A percentile compares a stretch with the other conserved stretches of the same genome.
These are phyloP conservation scores for Lordiphosa fenestrarum DNA, from an alignment of 2,888 invertebrate genomes.

Conservation along the genomic window DNA sequence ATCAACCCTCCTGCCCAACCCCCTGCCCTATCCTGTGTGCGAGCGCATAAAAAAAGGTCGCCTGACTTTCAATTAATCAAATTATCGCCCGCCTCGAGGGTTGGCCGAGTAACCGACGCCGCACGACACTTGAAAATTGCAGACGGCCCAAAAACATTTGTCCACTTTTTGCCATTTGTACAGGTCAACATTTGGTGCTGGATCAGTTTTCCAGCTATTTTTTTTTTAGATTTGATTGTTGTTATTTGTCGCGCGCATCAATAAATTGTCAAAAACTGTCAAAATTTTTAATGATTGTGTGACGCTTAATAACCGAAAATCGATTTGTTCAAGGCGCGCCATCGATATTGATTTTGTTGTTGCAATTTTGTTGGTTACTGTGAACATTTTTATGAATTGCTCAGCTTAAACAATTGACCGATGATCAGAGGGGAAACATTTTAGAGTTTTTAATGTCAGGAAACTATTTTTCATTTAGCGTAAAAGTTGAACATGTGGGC, in stretches of 20 bases:
- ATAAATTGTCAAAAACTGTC: constrained; percentile 71
- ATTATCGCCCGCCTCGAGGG: constrained; percentile 55
- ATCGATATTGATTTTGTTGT: constrained; percentile 33
- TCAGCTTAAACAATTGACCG: constrained; percentile 20
- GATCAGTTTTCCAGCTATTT: constrained; percentile 5
- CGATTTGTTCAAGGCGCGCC: constrained; percentile 52
- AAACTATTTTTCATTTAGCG: constrained; percentile 24
- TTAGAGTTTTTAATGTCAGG: constrained; percentile 40
- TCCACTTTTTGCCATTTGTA: constrained; percentile 70
- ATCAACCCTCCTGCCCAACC: constrained; percentile 50
- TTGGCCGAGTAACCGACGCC: constrained; percentile 14
- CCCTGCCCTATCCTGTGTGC: constrained; percentile 17
- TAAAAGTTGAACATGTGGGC: constrained; percentile 36
- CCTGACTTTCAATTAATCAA: constrained; percentile 73
- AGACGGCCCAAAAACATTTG: constrained; percentile 60
- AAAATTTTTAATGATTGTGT: constrained; percentile 74
- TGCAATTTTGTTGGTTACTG: constrained; percentile 38
- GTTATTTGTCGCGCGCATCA: constrained; percentile 67
- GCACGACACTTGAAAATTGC: constrained; percentile 38
- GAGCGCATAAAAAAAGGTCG: constrained; percentile 48
- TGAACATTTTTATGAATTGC: constrained; percentile 63
- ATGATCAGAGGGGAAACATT: constrained; percentile 25
- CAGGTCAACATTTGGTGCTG: constrained; percentile 53
- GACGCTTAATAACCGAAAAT: constrained; percentile 67
- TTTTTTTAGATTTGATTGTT: constrained; percentile 43